Evolutionary conservation across 2,888 invertebrate genomes (phyloP), one percentile per base, ranked within the genome.

Genomic region (Tenodera sinensis): DNA sequence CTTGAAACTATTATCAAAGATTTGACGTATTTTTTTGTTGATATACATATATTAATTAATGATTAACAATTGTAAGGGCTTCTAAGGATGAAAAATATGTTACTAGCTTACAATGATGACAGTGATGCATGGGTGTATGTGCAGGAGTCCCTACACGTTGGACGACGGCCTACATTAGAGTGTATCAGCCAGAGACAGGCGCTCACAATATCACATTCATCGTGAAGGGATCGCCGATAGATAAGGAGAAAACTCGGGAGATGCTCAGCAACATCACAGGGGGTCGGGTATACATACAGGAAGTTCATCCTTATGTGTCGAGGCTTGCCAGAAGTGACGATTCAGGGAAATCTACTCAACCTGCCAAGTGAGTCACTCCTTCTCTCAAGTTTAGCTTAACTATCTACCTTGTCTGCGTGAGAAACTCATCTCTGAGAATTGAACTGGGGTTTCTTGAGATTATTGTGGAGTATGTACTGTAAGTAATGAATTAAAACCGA

Each of bases 131-230:
- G 42, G 42, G 42, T 42, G 2, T 88, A 15, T 82, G 34, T n/a
- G 83, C 91, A 94, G 94, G 98, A 0, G 95, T 97, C 2, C 98
- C 98, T 3, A 96, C 96, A 92, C 94, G 96, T 89, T 96, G 95
- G 91, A 95, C 96, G 28, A 96, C 96, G 81, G 96, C 97, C 25
- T 95, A 95, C 89, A 96, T 98, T 9, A 95, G 96, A 91, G 95
- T 98, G 89, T 97, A 96, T 93, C 97, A 97, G 88, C 96, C 97
- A 91, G 98, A 96, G 92, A 96, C 96, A 91, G 95, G 96, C 90
- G 96, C 96, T 12, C 94, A 97, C 89, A 96, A 96, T 82, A 96
- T 98, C 93, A 95, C 96, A 28, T 98, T 98, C 93, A 96, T 98
- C 90, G 96, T 98, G 83, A 97, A 97, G 7, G 97, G 97, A 85